phyloP scores from a whole-genome alignment of 1,140 invertebrate species.

The Drosophila persimilis region DNA sequence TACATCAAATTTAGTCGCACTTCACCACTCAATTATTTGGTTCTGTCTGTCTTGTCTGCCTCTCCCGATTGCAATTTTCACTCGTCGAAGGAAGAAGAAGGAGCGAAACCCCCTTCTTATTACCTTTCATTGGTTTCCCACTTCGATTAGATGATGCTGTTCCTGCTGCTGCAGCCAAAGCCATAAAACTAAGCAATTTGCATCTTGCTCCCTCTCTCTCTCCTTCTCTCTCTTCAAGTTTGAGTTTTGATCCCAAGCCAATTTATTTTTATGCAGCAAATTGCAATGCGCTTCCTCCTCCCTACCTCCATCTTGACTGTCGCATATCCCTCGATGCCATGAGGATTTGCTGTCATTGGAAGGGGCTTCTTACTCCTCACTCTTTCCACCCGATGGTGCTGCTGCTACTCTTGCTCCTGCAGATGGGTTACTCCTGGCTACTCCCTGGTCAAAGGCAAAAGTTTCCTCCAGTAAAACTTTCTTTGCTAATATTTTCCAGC shows the following conservation, averaged over 20 bases:
- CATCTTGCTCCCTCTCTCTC: conserved; percentile 14
- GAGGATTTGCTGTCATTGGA: conserved; percentile 77
- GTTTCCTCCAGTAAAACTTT: conserved; percentile 67
- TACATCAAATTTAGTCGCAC: conserved; percentile 6
- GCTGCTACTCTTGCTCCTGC: conserved; percentile 10
- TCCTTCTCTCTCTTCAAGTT: conserved; percentile 27
- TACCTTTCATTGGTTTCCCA: conserved; percentile 56
- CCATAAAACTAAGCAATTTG: conserved; percentile 63
- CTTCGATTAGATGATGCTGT: conserved; percentile 43
- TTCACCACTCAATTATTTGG: conserved; percentile 29
- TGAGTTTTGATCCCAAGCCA: conserved; percentile 57
- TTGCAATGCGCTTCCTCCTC: conserved; percentile 39
- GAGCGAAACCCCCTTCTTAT: conserved; percentile 3
- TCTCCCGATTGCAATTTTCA: conserved; percentile 28
- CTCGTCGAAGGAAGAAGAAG: conserved; percentile 5
- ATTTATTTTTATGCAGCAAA: conserved; percentile 70
- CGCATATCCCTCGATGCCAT: conserved; percentile 43
- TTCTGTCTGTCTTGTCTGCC: not conserved
- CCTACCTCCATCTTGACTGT: conserved; percentile 3
- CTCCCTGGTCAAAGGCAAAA: conserved; percentile 67
- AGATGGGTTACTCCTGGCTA: not conserved
- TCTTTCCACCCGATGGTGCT: too few relatives aligned
- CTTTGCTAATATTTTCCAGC: conserved; percentile 72
- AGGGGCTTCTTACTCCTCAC: conserved; percentile 24
- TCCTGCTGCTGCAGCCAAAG: conserved; percentile 28